Percentiles rank a stretch among this genome's conserved stretches.
Conservation (phyloP, 2,113 vertebrate species). For the Grus americana region DNA sequence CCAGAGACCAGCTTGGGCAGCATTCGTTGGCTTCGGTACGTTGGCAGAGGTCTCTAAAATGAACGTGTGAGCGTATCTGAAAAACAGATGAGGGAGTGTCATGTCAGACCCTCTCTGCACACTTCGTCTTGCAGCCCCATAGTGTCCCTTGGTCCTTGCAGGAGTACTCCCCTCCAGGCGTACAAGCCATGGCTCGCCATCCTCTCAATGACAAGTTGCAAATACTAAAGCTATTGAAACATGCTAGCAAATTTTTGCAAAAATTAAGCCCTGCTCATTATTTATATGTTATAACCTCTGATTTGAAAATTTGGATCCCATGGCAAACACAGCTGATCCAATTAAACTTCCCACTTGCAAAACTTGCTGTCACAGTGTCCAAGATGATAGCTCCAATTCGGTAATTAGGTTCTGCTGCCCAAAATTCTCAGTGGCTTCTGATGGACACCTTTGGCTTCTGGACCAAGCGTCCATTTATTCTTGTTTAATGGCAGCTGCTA, state of each 20-base stretch:
- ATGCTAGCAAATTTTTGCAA: not conserved
- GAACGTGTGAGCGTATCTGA: constrained; percentile 90
- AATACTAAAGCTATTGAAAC: not conserved
- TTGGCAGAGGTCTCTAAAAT: constrained; percentile 89
- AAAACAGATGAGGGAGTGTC: constrained; percentile 3
- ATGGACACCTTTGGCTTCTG: not conserved
- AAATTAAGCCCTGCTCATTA: not conserved
- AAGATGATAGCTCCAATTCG: not conserved
- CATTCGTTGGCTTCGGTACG: constrained; percentile 81
- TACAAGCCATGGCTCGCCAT: not conserved
- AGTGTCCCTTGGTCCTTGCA: not conserved
- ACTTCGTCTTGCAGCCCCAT: not conserved
- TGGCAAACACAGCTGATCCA: not conserved
- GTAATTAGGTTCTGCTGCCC: not conserved
- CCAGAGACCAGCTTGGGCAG: constrained; percentile 97
- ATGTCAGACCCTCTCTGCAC: not conserved
- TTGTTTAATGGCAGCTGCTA: not conserved
- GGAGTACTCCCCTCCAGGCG: not conserved
- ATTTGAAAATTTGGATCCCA: not conserved
- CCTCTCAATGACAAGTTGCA: not conserved
- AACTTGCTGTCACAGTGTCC: not conserved
- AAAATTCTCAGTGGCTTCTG: not conserved
- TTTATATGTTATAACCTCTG: not conserved
- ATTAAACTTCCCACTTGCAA: not conserved
- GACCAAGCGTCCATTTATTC: not conserved